These are phyloP conservation scores for Cephus nigrinus DNA, from an alignment of 2,888 invertebrate genomes.

Conservation along the genomic window DNA sequence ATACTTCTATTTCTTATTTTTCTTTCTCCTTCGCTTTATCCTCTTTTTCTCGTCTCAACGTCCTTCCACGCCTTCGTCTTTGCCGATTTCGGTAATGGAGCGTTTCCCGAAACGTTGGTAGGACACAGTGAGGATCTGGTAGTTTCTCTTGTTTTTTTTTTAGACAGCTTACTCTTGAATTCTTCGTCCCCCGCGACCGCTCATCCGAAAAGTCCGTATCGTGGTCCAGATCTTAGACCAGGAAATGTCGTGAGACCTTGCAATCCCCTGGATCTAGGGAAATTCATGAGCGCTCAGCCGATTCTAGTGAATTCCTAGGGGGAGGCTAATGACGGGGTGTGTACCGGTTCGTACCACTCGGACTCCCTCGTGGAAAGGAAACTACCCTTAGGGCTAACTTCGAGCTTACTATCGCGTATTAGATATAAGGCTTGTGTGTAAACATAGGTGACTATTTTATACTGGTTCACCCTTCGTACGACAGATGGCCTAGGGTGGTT, in stretches of 20 bases:
- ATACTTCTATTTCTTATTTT: neutral
- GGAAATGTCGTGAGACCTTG: neutral
- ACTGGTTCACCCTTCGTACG: slow-evolving; percentile 36
- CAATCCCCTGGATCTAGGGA: neutral
- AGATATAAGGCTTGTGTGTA: neutral
- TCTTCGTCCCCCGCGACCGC: neutral
- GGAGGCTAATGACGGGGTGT: neutral
- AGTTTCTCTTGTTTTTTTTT: neutral
- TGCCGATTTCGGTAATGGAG: neutral
- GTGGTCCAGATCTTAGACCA: neutral
- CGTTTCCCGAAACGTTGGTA: neutral
- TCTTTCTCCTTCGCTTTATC: neutral
- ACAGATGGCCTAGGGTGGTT: slow-evolving; percentile 41
- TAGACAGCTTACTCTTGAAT: neutral
- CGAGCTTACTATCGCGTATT: neutral
- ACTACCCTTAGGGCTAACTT: neutral
- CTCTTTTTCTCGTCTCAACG: neutral
- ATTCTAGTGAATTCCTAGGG: neutral
- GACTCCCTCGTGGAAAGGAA: neutral
- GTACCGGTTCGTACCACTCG: neutral
- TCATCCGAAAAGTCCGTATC: neutral
- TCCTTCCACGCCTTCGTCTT: neutral
- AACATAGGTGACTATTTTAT: neutral
- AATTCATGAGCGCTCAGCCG: neutral
- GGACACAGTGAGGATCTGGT: neutral